Base-by-base conservation (phyloP, 2,113 vertebrate genomes). In the Symphodus melops region DNA sequence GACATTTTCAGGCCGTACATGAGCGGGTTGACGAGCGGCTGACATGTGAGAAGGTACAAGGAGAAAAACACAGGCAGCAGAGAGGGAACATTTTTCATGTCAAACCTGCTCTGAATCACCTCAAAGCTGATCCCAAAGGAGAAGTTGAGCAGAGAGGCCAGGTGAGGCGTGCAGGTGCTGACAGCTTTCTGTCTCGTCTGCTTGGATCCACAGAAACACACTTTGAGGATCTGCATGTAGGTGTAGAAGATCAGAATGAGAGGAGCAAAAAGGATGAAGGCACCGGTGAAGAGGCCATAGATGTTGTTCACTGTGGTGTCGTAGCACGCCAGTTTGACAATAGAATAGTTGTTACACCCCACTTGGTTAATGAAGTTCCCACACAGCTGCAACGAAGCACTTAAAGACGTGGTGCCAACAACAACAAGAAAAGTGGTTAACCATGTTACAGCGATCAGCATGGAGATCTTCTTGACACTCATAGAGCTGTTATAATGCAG, bases 301-400 rank as follows among this genome's bases (percentile, higher is more conserved):
- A 85, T 66, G 56, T 91, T 92, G 10, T 86, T 84, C 14, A 77
- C 46, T 11, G 4, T 72, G 0, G 83, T 81, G 37, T 90, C 88
- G 3, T 37, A 78, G 23, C 92, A 94, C 6, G 92, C 70, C 36
- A 91, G 60, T 63, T 85, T 94, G 1, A 90, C 69, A 0, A 92
- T 28, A 3, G 75, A 62, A 37, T 79, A 85, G 39, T 91, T 91
- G 5, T 80, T 62, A 59, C 92, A 93, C 42, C 65, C 87, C 0
- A 93, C 75, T 25, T 76, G 88, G 19, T 87, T 16, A 9, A 93
- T 79, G 1, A 74, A 3, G 55, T 85, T 84, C 1, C 83, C 86
- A 69, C 92, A 93, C 13, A 87, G 77, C 9, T 68, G 54, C 3
- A 89, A 36, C 5, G 51, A 53, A 0, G 55, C 12, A 21, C 28